Conservation (phyloP, 2,888 invertebrate genomes). For the Agriotes lineatus region DNA sequence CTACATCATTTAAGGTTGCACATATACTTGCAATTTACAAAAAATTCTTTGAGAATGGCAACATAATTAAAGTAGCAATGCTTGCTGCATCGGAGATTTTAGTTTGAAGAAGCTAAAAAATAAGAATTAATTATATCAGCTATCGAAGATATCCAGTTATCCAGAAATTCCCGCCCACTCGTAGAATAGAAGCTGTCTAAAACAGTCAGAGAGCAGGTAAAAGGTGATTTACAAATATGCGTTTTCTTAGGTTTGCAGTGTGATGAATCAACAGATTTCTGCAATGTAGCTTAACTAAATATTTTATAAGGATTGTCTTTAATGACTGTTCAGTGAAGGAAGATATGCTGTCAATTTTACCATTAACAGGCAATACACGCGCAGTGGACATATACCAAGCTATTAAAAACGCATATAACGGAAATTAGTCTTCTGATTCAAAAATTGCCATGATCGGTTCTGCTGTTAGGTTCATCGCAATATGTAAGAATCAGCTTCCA, state of each 20-base stretch:
- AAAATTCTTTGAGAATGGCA: too few relatives aligned
- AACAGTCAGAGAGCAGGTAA: background rate
- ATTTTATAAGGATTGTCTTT: slow-evolving; percentile 15
- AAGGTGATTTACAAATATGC: slow-evolving; percentile 4
- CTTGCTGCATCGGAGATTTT: too few relatives aligned
- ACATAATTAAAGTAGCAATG: too few relatives aligned
- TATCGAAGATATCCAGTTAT: slow-evolving; percentile 4
- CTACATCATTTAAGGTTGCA: slow-evolving; percentile 1
- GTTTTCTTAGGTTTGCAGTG: slow-evolving; percentile 5
- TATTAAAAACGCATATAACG: slow-evolving; percentile 2
- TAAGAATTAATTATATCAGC: slow-evolving; percentile 5
- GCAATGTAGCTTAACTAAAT: slow-evolving; percentile 11
- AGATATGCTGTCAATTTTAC: too few relatives aligned
- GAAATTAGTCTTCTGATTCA: too few relatives aligned
- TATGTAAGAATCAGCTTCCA: too few relatives aligned
- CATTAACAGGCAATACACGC: too few relatives aligned
- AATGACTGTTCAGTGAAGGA: too few relatives aligned
- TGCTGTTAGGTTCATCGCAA: too few relatives aligned
- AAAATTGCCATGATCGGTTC: too few relatives aligned
- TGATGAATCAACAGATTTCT: slow-evolving; percentile 13
- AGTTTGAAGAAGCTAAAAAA: slow-evolving; percentile 23
- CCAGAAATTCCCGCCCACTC: slow-evolving; percentile 11
- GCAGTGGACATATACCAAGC: slow-evolving; percentile 6
- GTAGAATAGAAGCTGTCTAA: slow-evolving; percentile 7
- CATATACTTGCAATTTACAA: too few relatives aligned